Conservation (phyloP, 2,113 vertebrate species). For the Gymnogyps californianus region DNA sequence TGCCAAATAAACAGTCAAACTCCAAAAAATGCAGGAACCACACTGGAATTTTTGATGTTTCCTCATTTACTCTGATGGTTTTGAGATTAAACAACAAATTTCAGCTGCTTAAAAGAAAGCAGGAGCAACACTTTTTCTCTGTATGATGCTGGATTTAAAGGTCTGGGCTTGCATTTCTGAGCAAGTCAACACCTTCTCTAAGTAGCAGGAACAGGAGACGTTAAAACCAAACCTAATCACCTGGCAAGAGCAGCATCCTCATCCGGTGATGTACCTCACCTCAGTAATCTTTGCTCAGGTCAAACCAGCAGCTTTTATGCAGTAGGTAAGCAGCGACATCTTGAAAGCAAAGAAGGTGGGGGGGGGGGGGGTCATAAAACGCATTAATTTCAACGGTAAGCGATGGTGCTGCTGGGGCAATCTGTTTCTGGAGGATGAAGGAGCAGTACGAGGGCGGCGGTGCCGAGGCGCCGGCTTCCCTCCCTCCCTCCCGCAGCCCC, state of each 20-base stretch:
- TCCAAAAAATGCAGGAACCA: neutral
- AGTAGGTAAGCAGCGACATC: neutral
- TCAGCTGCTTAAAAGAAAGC: neutral
- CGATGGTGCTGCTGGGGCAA: accelerated
- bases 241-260: neutral
- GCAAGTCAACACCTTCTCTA: neutral
- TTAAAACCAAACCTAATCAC: neutral
- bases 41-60: neutral
- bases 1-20: neutral
- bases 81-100: neutral
- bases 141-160: neutral
- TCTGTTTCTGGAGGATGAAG: too few relatives aligned
- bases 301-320: neutral
- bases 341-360: neutral
- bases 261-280: neutral
- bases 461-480: neutral
- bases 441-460: neutral
- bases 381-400: neutral
- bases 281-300: neutral
- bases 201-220: accelerated
- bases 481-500: neutral
- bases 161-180: neutral
- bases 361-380: accelerated
- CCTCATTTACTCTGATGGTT: neutral
- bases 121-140: neutral